Evolutionary conservation across 2,113 vertebrate genomes (phyloP).

Genomic region (Macroglossus sobrinus): DNA sequence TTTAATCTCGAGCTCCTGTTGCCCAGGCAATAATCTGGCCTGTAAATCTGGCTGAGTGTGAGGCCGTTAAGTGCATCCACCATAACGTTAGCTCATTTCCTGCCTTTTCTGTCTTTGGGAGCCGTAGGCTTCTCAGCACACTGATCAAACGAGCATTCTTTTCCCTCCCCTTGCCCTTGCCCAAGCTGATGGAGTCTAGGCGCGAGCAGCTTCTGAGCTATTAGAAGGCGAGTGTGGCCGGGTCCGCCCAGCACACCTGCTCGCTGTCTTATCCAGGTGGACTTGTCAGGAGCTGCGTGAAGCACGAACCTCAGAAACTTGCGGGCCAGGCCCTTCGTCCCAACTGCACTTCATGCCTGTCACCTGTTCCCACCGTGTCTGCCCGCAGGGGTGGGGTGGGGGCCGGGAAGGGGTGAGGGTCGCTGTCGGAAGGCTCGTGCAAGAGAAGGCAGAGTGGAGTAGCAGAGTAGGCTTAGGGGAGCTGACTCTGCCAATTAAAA

Average conservation of each 20-base stretch:
- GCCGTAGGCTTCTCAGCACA: neutral
- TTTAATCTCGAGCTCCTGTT: neutral
- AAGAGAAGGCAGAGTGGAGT: too few relatives aligned
- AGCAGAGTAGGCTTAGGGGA: neutral
- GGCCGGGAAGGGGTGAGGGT: too few relatives aligned
- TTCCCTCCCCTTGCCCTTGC: neutral
- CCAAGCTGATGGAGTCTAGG: neutral
- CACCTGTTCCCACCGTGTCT: fast-evolving
- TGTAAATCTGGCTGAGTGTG: neutral
- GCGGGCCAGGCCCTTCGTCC: too few relatives aligned
- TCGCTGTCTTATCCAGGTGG: neutral
- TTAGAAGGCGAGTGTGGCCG: neutral
- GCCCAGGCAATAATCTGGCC: neutral
- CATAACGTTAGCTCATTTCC: conserved; percentile 2
- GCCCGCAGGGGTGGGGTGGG: neutral
- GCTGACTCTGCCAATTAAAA: neutral
- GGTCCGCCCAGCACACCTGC: neutral
- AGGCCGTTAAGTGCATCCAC: neutral
- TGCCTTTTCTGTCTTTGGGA: neutral
- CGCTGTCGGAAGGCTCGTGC: fast-evolving
- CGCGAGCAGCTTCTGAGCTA: neutral
- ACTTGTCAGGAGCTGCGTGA: neutral
- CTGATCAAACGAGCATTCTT: neutral
- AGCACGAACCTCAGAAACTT: neutral
- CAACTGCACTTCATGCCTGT: neutral